Conservation (phyloP, 1,140 invertebrate species). For the Drosophila nikananu region DNA sequence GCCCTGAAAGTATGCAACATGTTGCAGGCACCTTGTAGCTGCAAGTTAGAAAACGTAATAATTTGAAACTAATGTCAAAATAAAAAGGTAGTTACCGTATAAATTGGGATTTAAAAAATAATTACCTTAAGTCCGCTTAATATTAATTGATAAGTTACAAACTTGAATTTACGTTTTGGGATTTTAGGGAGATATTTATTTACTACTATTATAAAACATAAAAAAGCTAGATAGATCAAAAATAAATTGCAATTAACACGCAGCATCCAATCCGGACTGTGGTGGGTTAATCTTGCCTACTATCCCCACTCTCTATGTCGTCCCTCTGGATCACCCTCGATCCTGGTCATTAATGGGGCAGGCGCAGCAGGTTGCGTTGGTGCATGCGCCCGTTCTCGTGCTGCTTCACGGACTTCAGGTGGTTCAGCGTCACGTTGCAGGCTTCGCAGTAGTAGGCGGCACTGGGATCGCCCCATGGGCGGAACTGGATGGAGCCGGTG, state of each 20-base stretch:
- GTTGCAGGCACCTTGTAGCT: too few relatives aligned
- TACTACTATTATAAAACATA: constrained; percentile 54
- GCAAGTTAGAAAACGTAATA: too few relatives aligned
- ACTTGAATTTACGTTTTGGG: not conserved
- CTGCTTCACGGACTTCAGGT: constrained; percentile 87
- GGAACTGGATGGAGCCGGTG: constrained; percentile 15
- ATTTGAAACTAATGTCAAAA: too few relatives aligned
- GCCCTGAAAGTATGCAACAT: not conserved
- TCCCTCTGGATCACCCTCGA: not conserved
- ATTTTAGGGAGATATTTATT: constrained; percentile 38
- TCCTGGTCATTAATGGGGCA: constrained; percentile 5
- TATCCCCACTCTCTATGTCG: not conserved
- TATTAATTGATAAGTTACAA: not conserved
- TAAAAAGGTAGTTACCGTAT: too few relatives aligned
- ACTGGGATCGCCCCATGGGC: constrained; percentile 86
- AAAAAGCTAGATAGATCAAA: constrained; percentile 60
- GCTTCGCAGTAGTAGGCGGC: constrained; percentile 88
- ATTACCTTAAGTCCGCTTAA: too few relatives aligned
- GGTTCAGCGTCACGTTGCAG: constrained; percentile 88
- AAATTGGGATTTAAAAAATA: too few relatives aligned
- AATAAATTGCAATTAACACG: constrained; percentile 67
- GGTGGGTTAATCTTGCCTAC: not conserved
- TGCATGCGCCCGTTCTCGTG: constrained; percentile 89
- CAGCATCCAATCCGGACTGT: constrained; percentile 25
- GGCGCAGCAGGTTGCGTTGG: constrained; percentile 38